Base-by-base conservation (phyloP, 2,888 invertebrate species). In the Atethmia centrago region DNA sequence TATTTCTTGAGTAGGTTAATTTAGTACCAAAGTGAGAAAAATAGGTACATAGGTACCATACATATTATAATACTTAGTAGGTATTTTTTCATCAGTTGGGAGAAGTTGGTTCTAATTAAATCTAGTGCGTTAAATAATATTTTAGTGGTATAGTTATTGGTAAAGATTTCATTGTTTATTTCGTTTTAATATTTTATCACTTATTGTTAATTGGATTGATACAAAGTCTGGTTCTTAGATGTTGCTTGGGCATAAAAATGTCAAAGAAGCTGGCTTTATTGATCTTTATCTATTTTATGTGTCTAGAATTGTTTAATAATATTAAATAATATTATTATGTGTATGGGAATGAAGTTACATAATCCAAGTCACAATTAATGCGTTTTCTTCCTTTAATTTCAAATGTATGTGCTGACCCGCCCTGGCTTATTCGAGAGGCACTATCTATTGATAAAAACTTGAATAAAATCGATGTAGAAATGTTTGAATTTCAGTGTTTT, bases 271-370 rank as follows among this genome's bases (percentile, higher is more conserved):
- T 71, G 63, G 77, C 31, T 65, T 61, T 40, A 9, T 61, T 80
- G 77, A 82, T 80, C 69, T 85, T 82, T 75, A 70, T 82, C 36
- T 47, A 47, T 51, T 66, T 66, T 49, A 71, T 31, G 36, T 28
- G 12, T 59, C 5, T 47, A 36, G 71, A 58, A 19, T 68, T 56
- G 14, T 31, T 25, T 16, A 31, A 19, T 47, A 45, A 45, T 58
- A 58, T 36, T 36, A 31, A 2, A 2, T 31, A 36, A 36, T 36
- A 36, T 42, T 49, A 55, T 45, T 51, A 25, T 51, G 51, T 45
- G 42, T 45, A 21, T 45, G 7, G 7, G 45, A 72, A 40, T 19
- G n/a, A 19, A 69, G 36, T 49, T 28, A n/a, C 5, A n/a, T n/a
- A 10, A 58, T 67, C 16, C 2, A 62, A 49, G 21, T 42, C 7